Evolutionary conservation across 2,888 invertebrate genomes (phyloP).

Genomic region (Aspidiotus rigidus): DNA sequence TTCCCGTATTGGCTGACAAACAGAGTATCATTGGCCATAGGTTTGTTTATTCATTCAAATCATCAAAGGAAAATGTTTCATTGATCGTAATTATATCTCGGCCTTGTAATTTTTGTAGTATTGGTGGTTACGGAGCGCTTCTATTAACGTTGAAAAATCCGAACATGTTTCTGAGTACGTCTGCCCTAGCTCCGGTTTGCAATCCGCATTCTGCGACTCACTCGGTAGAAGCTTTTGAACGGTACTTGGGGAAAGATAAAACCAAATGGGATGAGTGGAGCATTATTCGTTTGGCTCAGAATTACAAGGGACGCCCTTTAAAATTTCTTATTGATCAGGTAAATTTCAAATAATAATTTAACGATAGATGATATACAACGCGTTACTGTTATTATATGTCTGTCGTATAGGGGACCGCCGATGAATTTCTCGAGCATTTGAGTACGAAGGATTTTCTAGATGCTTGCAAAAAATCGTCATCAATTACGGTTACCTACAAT

Average conservation of each 20-base stretch:
- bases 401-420: constrained; percentile 60
- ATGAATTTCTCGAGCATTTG: constrained; percentile 73
- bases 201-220: constrained; percentile 77
- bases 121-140: constrained; percentile 98
- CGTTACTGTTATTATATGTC: neutral
- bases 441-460: constrained; percentile 72
- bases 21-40: constrained; percentile 75
- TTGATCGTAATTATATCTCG: neutral
- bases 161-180: constrained; percentile 73
- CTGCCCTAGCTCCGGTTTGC: constrained; percentile 90
- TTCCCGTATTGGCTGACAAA: constrained; percentile 53
- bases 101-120: constrained; percentile 53
- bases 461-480: constrained; percentile 57
- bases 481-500: constrained; percentile 61
- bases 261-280: constrained; percentile 74
- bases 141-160: constrained; percentile 84
- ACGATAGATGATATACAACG: neutral
- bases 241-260: constrained; percentile 56
- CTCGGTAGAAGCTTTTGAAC: constrained; percentile 77
- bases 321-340: constrained; percentile 86
- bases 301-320: constrained; percentile 72
- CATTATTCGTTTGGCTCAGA: constrained; percentile 69
- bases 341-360: constrained; percentile 35
- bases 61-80: neutral
- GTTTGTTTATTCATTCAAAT: constrained; percentile 42